phyloP scores from a whole-genome alignment of 2,797 vertebrate species.

The Notolepis coatsorum region DNA sequence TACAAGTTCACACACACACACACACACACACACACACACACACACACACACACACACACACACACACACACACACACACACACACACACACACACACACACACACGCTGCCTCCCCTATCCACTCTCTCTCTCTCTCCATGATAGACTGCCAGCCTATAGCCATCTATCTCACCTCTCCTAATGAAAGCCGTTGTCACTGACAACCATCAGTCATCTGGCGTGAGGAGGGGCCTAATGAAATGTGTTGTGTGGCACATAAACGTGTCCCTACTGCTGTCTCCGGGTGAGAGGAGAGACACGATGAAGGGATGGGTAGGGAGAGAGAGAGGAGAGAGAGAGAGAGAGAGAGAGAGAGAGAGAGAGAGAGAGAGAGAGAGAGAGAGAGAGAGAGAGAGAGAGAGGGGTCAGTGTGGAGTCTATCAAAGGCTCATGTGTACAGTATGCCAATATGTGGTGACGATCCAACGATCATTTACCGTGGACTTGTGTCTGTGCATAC shows the following conservation, averaged over 20 bases:
- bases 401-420: slow-evolving; percentile 32
- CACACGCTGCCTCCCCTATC: background rate
- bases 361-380: background rate
- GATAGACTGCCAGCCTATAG: slow-evolving; percentile 38
- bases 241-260: slow-evolving; percentile 39
- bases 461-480: slow-evolving; percentile 54
- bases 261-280: slow-evolving; percentile 7
- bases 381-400: background rate
- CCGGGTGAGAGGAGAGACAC: background rate
- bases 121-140: slow-evolving; percentile 8
- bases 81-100: background rate
- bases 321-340: background rate
- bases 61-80: slow-evolving; percentile 10
- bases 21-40: slow-evolving; percentile 1
- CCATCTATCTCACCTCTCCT: slow-evolving; percentile 37
- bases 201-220: slow-evolving; percentile 45
- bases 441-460: slow-evolving; percentile 48
- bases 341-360: background rate
- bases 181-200: slow-evolving; percentile 47
- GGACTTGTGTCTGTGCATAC: slow-evolving; percentile 40
- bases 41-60: background rate
- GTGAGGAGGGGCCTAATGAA: slow-evolving; percentile 30
- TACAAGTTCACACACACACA: background rate
- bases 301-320: slow-evolving; percentile 18
- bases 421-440: slow-evolving; percentile 11